These are phyloP conservation scores for Enteromius trimaculatus DNA, from an alignment of 2,797 vertebrate genomes.

Conservation along the genomic window DNA sequence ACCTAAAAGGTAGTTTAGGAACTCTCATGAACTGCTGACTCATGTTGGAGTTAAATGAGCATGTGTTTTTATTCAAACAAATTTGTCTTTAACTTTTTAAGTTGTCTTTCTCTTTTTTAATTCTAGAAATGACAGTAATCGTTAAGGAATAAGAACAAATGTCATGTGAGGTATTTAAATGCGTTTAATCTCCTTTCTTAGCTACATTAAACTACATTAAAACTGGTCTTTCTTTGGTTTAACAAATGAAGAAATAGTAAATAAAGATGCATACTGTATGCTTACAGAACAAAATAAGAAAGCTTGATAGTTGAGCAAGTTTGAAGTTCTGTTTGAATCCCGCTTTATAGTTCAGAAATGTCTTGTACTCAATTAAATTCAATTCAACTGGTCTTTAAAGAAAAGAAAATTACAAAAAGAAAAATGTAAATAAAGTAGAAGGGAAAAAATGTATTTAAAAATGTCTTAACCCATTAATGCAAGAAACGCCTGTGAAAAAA, in stretches of 20 bases:
- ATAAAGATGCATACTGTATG: conserved; percentile 1
- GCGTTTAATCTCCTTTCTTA: conserved; percentile 58
- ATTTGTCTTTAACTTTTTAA: not conserved
- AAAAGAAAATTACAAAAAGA: not conserved
- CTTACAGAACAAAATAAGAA: conserved; percentile 10
- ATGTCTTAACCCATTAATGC: conserved; percentile 9
- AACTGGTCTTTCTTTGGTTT: conserved; percentile 56
- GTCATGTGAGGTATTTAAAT: conserved; percentile 60
- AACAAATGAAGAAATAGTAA: conserved; percentile 5
- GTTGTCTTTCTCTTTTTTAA: not conserved
- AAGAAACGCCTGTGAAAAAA: conserved; percentile 54
- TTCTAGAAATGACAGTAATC: not conserved
- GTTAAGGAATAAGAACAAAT: conserved; percentile 22
- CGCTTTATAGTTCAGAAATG: not conserved
- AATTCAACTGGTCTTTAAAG: conserved; percentile 5
- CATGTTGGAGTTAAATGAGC: conserved; percentile 2
- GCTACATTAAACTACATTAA: conserved; percentile 32
- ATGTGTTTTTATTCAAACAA: not conserved
- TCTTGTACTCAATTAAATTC: not conserved
- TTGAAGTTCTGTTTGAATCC: not conserved
- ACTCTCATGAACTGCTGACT: conserved; percentile 19
- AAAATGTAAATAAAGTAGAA: conserved; percentile 3
- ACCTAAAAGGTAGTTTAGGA: conserved; percentile 9
- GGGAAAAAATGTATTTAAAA: not conserved
- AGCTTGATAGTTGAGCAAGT: not conserved